Conservation (phyloP, 92 coral and sea anemone species). For the Epizoanthus ramosus region DNA sequence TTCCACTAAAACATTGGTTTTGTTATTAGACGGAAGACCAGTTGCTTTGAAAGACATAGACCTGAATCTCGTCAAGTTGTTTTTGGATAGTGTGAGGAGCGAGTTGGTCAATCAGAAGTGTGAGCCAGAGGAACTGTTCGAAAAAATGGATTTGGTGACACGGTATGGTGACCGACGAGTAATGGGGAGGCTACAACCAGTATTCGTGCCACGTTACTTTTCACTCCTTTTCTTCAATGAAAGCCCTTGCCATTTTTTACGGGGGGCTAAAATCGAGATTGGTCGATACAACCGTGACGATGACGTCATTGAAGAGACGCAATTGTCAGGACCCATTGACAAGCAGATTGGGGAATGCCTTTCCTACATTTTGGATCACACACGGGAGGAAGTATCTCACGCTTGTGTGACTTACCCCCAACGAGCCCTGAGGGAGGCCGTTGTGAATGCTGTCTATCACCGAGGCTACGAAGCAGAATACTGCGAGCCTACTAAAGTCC, state of each 20-base stretch:
- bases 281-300: constrained; percentile 63
- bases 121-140: constrained; percentile 15
- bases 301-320: constrained; percentile 54
- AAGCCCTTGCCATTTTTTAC: constrained; percentile 55
- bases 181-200: constrained; percentile 43
- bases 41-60: constrained; percentile 44
- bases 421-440: constrained; percentile 73
- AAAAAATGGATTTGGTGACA: constrained; percentile 52
- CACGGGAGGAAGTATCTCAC: constrained; percentile 64
- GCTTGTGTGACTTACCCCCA: constrained; percentile 70
- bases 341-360: constrained; percentile 60
- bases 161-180: constrained; percentile 46
- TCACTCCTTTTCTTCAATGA: constrained; percentile 65
- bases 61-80: constrained; percentile 42
- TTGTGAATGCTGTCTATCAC: constrained; percentile 81
- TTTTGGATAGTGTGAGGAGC: constrained; percentile 54
- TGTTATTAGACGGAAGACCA: constrained; percentile 32
- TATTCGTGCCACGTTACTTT: constrained; percentile 60
- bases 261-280: constrained; percentile 77
- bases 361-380: constrained; percentile 52
- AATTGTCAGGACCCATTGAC: constrained; percentile 59
- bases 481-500: constrained; percentile 64
- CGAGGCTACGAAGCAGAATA: constrained; percentile 71
- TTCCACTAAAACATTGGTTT: background rate
- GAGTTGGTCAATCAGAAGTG: constrained; percentile 31